Evolutionary conservation across 2,113 vertebrate species (phyloP), one percentile per base, ranked within the genome.

Genomic region (Ophthalmolycus amberensis): DNA sequence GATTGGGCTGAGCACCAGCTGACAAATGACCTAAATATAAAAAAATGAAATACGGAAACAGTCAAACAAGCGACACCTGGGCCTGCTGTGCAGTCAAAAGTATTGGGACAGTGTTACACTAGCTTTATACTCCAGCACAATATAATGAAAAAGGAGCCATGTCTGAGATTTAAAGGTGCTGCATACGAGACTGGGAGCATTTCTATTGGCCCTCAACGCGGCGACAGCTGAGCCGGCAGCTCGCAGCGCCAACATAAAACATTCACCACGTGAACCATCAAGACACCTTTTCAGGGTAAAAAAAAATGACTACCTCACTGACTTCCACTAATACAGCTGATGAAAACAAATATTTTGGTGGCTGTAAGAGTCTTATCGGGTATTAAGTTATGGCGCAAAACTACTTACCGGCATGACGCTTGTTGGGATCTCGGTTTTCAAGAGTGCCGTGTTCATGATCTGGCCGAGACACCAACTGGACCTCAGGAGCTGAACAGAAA

Each of bases 401-500:
- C 38, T 67, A 93, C 95, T 93, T 92, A 99, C 97, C 95, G 69
- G 74, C 58, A 75, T 96, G 97, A 80, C 96, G 96, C 92, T 93
- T 97, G 85, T 86, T 93, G 3, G 91, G 81, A 54, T 96, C 95
- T 29, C 93, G 87, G 92, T 91, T 97, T 89, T 99, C 98, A 89
- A 94, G 93, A 92, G 96, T 95, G 84, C 95, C 93, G 18, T 94
- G 94, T 12, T 98, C 97, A 83, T 90, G 91, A 90, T 99, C 97
- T 77, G 95, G 94, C 86, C 96, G 96, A 71, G 93, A 83, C 66
- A 93, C 75, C 92, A 96, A 98, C 75, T 96, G 96, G 84, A 94
- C 91, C 89, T 98, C 98, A 91, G 94, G 82, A 78, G 94, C 98
- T 96, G 76, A 71, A 82, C 3, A 88, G 44, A 2, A 84, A 4